Conservation (phyloP, 1,140 invertebrate genomes). For the Hylyphantes graminicola region DNA sequence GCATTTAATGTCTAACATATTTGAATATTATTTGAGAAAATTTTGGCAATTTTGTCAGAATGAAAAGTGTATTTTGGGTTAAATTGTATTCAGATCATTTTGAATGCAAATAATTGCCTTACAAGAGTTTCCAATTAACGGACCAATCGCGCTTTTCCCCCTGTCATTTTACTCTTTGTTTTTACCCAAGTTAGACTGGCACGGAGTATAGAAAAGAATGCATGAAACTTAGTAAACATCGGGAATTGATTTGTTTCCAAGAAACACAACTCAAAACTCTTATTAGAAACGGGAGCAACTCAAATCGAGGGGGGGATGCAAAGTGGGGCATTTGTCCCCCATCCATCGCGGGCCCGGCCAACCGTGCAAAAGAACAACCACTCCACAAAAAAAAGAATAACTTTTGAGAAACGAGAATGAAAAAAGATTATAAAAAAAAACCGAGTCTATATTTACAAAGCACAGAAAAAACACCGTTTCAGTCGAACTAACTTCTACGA, state of each 20-base stretch:
- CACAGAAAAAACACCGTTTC: constrained; percentile 2
- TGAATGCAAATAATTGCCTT: too few relatives aligned
- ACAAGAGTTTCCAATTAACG: too few relatives aligned
- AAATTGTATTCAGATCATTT: too few relatives aligned
- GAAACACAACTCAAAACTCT: constrained; percentile 18
- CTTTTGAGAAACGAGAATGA: not conserved
- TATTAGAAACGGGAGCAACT: constrained; percentile 23
- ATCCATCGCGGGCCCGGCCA: not conserved
- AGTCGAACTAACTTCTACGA: constrained; percentile 23
- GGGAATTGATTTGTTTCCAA: constrained; percentile 28
- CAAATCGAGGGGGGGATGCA: not conserved
- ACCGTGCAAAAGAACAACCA: constrained; percentile 27
- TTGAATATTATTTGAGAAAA: too few relatives aligned
- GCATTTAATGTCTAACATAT: too few relatives aligned
- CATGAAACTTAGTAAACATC: too few relatives aligned
- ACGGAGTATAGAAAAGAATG: not conserved
- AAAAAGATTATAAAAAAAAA: not conserved
- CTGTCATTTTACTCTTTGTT: too few relatives aligned
- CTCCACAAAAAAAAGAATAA: too few relatives aligned
- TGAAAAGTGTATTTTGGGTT: too few relatives aligned
- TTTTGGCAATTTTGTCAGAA: too few relatives aligned
- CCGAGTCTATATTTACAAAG: not conserved
- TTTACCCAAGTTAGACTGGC: too few relatives aligned
- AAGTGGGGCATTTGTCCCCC: constrained; percentile 48
- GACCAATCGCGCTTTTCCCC: too few relatives aligned